phyloP scores from a whole-genome alignment of 2,888 invertebrate species.

The Stenotaenia linearis region DNA sequence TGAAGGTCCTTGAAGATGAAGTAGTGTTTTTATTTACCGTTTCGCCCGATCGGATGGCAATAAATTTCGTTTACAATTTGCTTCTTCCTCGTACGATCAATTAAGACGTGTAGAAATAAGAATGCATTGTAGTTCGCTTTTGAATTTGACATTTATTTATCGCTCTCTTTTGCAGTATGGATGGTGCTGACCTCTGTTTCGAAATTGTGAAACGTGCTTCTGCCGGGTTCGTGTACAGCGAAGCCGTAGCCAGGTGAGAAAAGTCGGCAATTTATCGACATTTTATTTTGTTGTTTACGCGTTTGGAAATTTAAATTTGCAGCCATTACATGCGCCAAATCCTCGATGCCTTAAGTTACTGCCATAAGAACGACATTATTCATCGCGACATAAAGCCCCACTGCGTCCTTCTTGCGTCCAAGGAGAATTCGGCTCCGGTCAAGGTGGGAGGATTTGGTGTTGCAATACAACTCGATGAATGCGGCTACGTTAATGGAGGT shows the following conservation, averaged over 20 bases:
- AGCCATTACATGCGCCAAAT: constrained; percentile 99
- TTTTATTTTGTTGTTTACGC: no score
- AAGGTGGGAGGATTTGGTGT: constrained; percentile 97
- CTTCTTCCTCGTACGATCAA: no score
- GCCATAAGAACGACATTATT: constrained; percentile 96
- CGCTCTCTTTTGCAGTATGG: constrained; percentile 66
- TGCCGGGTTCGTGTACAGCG: constrained; percentile 97
- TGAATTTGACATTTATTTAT: constrained; percentile 33
- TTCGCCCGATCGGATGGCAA: background rate
- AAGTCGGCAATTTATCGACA: no score
- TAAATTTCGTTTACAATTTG: background rate
- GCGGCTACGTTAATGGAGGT: constrained; percentile 46
- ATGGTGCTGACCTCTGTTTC: constrained; percentile 96
- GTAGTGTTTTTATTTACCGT: background rate
- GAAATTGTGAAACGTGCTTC: constrained; percentile 94
- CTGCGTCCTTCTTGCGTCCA: constrained; percentile 88
- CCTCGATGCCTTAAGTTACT: constrained; percentile 91
- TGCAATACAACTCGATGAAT: constrained; percentile 74
- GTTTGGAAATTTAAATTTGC: constrained; percentile 45
- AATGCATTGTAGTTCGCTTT: constrained; percentile 17
- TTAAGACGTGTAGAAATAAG: background rate
- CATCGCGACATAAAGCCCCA: constrained; percentile 97
- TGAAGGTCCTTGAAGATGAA: constrained; percentile 12
- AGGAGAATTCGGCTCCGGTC: constrained; percentile 96
- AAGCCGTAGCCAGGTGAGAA: constrained; percentile 92